Evolutionary conservation across 2,888 invertebrate species (phyloP), one percentile per base, ranked within the genome.

Genomic region (Leptinotarsa tumamoca): DNA sequence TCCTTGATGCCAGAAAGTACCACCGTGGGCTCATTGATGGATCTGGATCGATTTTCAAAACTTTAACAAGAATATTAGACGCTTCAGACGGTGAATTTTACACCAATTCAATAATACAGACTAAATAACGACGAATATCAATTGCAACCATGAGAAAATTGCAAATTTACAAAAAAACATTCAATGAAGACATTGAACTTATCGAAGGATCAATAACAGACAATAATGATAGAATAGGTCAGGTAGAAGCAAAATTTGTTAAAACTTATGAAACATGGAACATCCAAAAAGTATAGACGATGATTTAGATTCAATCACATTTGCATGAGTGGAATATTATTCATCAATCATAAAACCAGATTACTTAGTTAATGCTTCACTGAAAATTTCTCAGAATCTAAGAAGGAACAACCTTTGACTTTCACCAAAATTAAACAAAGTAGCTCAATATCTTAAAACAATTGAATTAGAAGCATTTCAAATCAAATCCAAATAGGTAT

Each of bases 211-310:
- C 17, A 17, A 51, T 51, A 17, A 4, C 4, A 51, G 14, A 17
- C 14, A 51, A 13, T 51, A 51, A 51, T 51, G 51, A 51, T 51
- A 2, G 14, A 14, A 51, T 17, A 14, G 51, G 51, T 43, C 50
- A 33, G 5, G 7, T 33, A 7, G 7, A 33, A 33, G 33, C 33
- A 33, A 49, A 71, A 18, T 61, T 56, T 43, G 27, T 43, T 14
- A 61, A 71, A 15, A 27, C 50, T 15, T 61, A 61, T 49, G 71
- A 71, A 61, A 23, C 4, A 71, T 71, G 71, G 71, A 71, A 61
- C 27, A 10, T 71, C 23, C 33, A 49, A 15, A 50, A 63, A n/a
- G 17, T 2, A n/a, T 61, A 21, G 21, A 61, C n/a, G 61, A 71
- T 61, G 21, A 63, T 7, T 14, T 63, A 17, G 49, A 71, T 71